phyloP scores from a whole-genome alignment of 2,888 invertebrate species.

The Pheosia gnoma region DNA sequence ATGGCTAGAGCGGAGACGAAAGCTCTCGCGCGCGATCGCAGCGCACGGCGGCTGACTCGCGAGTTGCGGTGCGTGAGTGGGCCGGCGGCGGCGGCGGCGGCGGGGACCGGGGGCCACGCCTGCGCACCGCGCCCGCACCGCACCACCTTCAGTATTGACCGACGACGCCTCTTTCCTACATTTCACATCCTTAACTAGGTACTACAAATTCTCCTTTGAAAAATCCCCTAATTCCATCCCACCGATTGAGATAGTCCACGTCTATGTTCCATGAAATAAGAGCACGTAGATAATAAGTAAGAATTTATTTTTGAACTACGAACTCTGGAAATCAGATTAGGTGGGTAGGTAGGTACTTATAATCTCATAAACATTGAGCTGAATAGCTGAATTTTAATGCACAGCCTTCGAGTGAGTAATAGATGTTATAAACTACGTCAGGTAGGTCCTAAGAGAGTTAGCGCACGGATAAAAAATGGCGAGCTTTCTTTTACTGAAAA shows the following conservation, averaged over 20 bases:
- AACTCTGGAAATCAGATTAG: slow-evolving; percentile 12
- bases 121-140: slow-evolving; percentile 75
- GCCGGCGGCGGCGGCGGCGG: slow-evolving; percentile 53
- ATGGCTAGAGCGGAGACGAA: slow-evolving; percentile 68
- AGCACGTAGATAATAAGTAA: slow-evolving; percentile 43
- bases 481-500: slow-evolving; percentile 1
- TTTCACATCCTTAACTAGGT: slow-evolving; percentile 82
- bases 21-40: slow-evolving; percentile 75
- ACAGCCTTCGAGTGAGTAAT: slow-evolving; percentile 14
- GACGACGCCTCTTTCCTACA: slow-evolving; percentile 82
- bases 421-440: slow-evolving; percentile 18
- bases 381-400: slow-evolving; percentile 16
- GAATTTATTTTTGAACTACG: slow-evolving; percentile 23
- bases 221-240: slow-evolving; percentile 76
- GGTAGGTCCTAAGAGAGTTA: slow-evolving; percentile 11
- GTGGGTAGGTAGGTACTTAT: slow-evolving; percentile 3
- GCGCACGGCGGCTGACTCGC: slow-evolving; percentile 80
- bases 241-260: slow-evolving; percentile 75
- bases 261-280: slow-evolving; percentile 52
- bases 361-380: slow-evolving; percentile 13
- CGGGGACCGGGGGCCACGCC: slow-evolving; percentile 69
- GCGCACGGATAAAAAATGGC: slow-evolving; percentile 13
- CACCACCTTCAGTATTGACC: slow-evolving; percentile 83
- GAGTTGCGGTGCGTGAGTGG: slow-evolving; percentile 81
- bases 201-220: slow-evolving; percentile 79